Evolutionary conservation across 2,888 invertebrate species (phyloP), one percentile per base, ranked within the genome.

Genomic region (Epinotia brunnichana): DNA sequence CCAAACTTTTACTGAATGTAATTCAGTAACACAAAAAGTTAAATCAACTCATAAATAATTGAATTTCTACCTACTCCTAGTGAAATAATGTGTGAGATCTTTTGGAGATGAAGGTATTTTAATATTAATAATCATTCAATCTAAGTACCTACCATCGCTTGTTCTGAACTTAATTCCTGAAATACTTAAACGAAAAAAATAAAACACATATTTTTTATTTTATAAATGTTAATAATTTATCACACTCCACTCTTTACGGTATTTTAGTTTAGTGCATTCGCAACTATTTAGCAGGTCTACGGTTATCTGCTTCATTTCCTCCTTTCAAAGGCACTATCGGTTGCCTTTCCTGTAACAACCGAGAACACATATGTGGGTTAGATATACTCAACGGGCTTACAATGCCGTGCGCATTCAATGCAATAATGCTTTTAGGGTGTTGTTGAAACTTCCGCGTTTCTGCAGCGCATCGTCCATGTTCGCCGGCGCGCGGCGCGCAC

Each of bases 281-380:
- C 56, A 11, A 9, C 9, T 56, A 48, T 51, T 68, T 63, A 2
- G 48, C 15, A 24, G 59, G 13, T 48, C 67, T 67, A 2, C 51
- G 48, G 9, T 63, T 66, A 15, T 59, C 9, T n/a, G n/a, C n/a
- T 13, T 44, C 51, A 7, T 74, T 69, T 61, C 76, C 69, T 72
- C 72, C 74, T 70, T 73, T 78, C 48, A 81, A 85, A 0, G 90
- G 90, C 21, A 90, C 79, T 24, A 91, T 85, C 5, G 87, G 87
- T 75, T 88, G 90, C 78, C 85, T 80, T n/a, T 90, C 91, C 92
- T 92, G 90, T 73, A 91, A 92, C 73, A 75, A 74, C 77, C 75
- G 72, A 15, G 19, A 64, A 53, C 72, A 74, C 60, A 35, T 39
- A n/a, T n/a, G n/a, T n/a, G n/a, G n/a, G n/a, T n/a, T n/a, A n/a